Evolutionary conservation across 2,888 invertebrate species (phyloP), one percentile per base, ranked within the genome.

Genomic region (Imbricaverruca yamaguchii): DNA sequence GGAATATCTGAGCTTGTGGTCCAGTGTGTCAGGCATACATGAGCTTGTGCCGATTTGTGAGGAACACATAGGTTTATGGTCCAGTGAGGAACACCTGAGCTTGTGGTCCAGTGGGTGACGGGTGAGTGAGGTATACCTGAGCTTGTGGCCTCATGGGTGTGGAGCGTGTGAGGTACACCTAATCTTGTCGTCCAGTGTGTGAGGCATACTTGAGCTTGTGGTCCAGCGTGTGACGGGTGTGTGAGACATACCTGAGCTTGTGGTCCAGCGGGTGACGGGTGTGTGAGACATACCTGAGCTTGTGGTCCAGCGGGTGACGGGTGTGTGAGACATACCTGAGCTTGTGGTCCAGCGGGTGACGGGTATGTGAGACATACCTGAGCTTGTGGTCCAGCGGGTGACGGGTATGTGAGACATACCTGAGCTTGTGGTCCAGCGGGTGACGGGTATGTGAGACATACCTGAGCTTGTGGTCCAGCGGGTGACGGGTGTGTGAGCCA

Each of bases 321-420:
- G 0, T 4, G 59, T 59, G 12, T 59, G n/a, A 11, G 21, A 12
- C 65, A n/a, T 57, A 81, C 59, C 80, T 80, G 4, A 95, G 88
- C 83, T 93, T 91, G 85, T 93, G 94, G 88, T 97, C 97, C 85
- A 94, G 89, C 0, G 92, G 92, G 88, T 96, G 93, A 0, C 91
- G 88, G 0, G 95, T 93, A 85, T 94, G 92, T 0, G 93, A 91
- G 21, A 12, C 65, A n/a, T 57, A 81, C 59, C 80, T 80, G 4
- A 95, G 88, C 83, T 93, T 91, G 85, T 93, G 94, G 88, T 97
- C 97, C 85, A 94, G 89, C 0, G 92, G 92, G 88, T 96, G 93
- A 0, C 91, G 88, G 0, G 95, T 93, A 85, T 94, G 92, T 0
- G 93, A 91, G n/a, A n/a, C n/a, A n/a, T n/a, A n/a, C n/a, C n/a